Percentiles rank a stretch among this genome's conserved stretches.
Evolutionary conservation across 2,888 invertebrate species (phyloP).

Genomic region (Nemoura dubitans): DNA sequence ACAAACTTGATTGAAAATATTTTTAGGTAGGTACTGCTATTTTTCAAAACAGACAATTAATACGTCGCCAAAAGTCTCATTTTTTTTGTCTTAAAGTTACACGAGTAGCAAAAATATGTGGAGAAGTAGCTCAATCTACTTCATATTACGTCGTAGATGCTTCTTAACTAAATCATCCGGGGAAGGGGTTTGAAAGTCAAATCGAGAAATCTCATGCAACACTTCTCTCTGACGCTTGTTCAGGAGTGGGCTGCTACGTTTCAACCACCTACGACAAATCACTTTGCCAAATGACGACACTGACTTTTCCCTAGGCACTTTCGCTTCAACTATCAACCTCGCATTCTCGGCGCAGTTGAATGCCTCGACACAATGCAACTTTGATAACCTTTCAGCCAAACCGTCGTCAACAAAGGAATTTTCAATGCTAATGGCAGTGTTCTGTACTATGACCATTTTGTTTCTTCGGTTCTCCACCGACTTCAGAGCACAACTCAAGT

Average conservation of each 20-base stretch:
- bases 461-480: background rate
- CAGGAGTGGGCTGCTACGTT: background rate
- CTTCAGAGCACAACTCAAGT: slow-evolving; percentile 47
- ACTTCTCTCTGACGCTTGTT: background rate
- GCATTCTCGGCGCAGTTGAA: slow-evolving; percentile 15
- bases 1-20: too few relatives aligned
- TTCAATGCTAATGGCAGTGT: background rate
- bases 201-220: background rate
- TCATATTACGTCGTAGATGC: slow-evolving; percentile 54
- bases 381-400: background rate
- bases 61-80: too few relatives aligned
- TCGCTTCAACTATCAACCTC: background rate
- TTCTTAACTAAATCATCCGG: slow-evolving; percentile 67
- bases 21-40: too few relatives aligned
- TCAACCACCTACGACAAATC: slow-evolving; percentile 21
- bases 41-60: too few relatives aligned
- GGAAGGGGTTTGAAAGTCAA: slow-evolving; percentile 67
- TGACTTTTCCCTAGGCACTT: background rate
- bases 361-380: background rate
- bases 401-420: background rate
- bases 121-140: background rate
- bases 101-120: too few relatives aligned
- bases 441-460: background rate
- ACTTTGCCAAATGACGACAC: slow-evolving; percentile 18
- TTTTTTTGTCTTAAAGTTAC: too few relatives aligned